Evolutionary conservation across 2,888 invertebrate species (phyloP).

Genomic region (Neria commutata): DNA sequence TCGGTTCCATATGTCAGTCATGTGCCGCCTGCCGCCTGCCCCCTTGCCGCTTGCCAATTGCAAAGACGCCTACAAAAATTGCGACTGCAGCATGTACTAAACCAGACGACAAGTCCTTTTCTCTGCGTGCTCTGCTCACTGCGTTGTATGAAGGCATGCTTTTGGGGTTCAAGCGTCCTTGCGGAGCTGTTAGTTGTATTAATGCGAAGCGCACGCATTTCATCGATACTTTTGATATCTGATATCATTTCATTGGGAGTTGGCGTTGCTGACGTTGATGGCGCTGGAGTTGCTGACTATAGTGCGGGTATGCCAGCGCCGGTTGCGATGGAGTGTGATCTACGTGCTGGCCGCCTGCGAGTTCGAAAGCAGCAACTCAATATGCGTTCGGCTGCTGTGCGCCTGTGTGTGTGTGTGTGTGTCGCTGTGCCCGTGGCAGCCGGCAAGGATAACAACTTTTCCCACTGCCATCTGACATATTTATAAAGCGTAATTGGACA

Average conservation of each 20-base stretch:
- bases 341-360: too few relatives aligned
- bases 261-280: neutral
- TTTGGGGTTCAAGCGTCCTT: neutral
- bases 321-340: too few relatives aligned
- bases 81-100: too few relatives aligned
- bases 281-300: neutral
- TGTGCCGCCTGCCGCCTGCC: too few relatives aligned
- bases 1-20: too few relatives aligned
- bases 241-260: neutral
- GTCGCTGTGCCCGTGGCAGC: too few relatives aligned
- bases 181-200: neutral
- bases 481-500: neutral
- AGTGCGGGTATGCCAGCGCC: neutral
- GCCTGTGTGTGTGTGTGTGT: too few relatives aligned
- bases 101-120: too few relatives aligned
- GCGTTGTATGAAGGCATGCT: too few relatives aligned
- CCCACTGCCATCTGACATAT: neutral
- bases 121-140: too few relatives aligned
- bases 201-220: neutral
- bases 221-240: conserved; percentile 2
- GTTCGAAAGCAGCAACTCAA: neutral
- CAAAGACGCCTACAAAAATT: too few relatives aligned
- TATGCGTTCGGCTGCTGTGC: neutral
- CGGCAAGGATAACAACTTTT: neutral
- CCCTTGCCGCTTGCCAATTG: too few relatives aligned